Evolutionary conservation across 2,888 invertebrate species (phyloP), one percentile per base, ranked within the genome.

Genomic region (Drosophila eohydei): DNA sequence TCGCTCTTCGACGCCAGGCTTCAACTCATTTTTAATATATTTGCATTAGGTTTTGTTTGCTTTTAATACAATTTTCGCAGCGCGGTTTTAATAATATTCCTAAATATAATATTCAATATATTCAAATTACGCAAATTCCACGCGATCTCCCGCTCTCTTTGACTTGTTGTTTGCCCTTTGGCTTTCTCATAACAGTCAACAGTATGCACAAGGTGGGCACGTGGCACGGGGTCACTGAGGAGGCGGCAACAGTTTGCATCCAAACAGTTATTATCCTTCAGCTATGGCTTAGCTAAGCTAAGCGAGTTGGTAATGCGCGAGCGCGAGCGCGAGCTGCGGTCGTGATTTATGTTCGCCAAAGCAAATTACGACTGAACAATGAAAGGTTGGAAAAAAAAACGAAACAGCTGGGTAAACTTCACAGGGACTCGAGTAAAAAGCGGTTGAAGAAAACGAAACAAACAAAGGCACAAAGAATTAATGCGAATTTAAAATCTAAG

Each of bases 81-180:
- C 61, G 60, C 8, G 58, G 16, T 80, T 79, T 77, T 74, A 83
- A 77, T 80, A 82, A 78, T 70, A 76, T 76, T 67, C 60, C 71
- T 68, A 43, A 87, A 74, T 78, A 72, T 77, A 67, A 89, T 80
- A 87, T 89, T 87, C 81, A 86, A 89, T 87, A 87, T 84, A 81
- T 78, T 78, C 58, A 74, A 83, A 89, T 83, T 87, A 81, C 78
- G 71, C 67, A 71, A 89, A 89, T 83, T 89, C 84, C 71, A 51
- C 26, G 51, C 55, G 44, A 73, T 71, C 71, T 62, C 58, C 48
- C 50, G n/a, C 0, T 56, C 43, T 55, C 14, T 12, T 38, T 32
- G 26, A 28, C 36, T 34, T 43, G 74, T 74, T 83, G 67, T 56
- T 40, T 40, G 40, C 14, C 73, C 78, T 62, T 78, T 79, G 77